A percentile compares a stretch with the other conserved stretches of the same genome.
Conservation (phyloP, 2,797 vertebrate species). For the Tragelaphus eurycerus region DNA sequence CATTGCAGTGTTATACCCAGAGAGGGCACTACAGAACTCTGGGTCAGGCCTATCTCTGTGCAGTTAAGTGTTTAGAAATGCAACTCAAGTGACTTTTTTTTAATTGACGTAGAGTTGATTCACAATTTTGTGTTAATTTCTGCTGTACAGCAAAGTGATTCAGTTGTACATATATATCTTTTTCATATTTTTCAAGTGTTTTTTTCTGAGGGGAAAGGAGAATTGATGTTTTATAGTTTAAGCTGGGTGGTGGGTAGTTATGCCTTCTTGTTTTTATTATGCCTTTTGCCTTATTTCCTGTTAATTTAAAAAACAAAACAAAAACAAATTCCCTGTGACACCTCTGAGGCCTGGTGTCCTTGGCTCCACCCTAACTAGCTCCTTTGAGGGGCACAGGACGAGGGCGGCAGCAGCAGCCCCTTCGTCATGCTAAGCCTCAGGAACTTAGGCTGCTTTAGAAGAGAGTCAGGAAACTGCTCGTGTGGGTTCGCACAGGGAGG, state of each 20-base stretch:
- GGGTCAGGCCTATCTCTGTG: background rate
- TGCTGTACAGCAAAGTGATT: background rate
- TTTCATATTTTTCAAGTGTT: background rate
- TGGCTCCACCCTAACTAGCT: background rate
- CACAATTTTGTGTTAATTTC: background rate
- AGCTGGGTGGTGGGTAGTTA: background rate
- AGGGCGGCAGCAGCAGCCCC: background rate
- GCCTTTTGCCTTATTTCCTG: background rate
- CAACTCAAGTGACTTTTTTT: background rate
- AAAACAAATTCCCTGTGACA: background rate
- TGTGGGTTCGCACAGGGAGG: background rate
- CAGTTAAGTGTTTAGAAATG: background rate
- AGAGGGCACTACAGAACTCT: background rate
- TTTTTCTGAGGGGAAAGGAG: background rate
- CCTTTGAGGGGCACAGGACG: background rate
- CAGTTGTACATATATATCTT: background rate
- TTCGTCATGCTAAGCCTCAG: background rate
- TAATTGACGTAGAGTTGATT: background rate
- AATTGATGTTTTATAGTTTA: background rate
- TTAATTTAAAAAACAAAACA: background rate
- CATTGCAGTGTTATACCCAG: background rate
- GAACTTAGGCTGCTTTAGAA: background rate
- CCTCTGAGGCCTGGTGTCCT: background rate
- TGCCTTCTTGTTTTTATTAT: background rate
- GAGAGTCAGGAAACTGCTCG: background rate